These are phyloP conservation scores for Zaprionus gabonicus DNA, from an alignment of 1,140 invertebrate genomes.

Conservation along the genomic window DNA sequence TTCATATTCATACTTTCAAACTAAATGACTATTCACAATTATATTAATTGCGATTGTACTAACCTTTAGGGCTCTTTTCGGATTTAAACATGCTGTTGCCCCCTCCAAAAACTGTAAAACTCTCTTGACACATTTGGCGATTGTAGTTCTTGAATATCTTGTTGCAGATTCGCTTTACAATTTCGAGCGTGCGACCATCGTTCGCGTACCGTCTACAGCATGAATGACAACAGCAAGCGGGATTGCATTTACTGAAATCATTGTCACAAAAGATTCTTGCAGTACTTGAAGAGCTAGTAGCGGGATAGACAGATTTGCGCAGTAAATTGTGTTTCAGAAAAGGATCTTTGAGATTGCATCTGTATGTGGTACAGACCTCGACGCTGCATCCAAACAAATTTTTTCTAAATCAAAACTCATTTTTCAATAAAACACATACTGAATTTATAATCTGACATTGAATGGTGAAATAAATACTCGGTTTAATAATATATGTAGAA, in stretches of 20 bases:
- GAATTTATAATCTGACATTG: conserved; percentile 32
- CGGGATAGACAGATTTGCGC: background rate
- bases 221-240: conserved; percentile 21
- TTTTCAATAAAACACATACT: conserved; percentile 51
- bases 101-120: conserved; percentile 61
- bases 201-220: conserved; percentile 34
- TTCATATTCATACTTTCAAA: background rate
- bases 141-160: conserved; percentile 63
- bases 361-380: conserved; percentile 37
- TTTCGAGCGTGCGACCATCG: conserved; percentile 48
- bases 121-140: conserved; percentile 54
- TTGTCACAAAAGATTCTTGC: conserved; percentile 57
- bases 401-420: conserved; percentile 55
- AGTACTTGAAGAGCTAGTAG: conserved; percentile 54
- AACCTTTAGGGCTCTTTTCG: conserved; percentile 2
- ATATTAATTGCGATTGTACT: background rate
- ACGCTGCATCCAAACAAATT: conserved; percentile 44
- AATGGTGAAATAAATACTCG: background rate
- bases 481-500: too few relatives aligned
- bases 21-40: background rate
- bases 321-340: too few relatives aligned
- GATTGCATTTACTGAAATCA: conserved; percentile 46
- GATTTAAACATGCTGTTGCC: conserved; percentile 54
- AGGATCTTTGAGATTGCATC: background rate
- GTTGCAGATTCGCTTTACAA: conserved; percentile 63